Base-by-base conservation (phyloP, 1,140 invertebrate species). In the Drosophila simulans region DNA sequence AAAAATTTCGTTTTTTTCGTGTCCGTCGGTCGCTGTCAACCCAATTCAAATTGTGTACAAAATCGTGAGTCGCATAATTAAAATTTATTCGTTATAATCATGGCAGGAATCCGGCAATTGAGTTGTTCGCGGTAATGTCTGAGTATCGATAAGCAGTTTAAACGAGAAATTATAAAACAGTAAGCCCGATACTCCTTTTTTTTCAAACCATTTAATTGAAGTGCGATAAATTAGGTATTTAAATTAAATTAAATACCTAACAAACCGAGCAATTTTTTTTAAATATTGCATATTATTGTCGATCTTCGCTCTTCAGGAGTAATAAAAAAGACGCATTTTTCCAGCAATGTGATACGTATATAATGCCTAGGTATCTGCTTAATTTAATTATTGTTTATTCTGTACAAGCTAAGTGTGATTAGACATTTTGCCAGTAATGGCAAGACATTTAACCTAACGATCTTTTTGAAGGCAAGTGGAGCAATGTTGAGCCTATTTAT, bases 11-110 rank as follows among this genome's bases (percentile, higher is more conserved):
- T 73, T 74, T 55, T 74, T 55, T 74, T 65, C 55, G 72, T 65
- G 54, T 54, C 62, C 57, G 74, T 51, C 68, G 60, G 45, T 58
- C 49, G 70, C 83, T 89, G 83, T 88, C 83, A 88, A 88, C 83
- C 83, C 83, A 89, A 88, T 88, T 88, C 83, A 88, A 88, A 88
- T 88, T 88, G 83, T 88, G 84, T 88, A 89, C 63, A 88, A 80
- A 86, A 83, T 88, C 83, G 83, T 88, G 83, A 89, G 75, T 48
- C 58, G 83, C 84, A 88, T 88, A 88, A 88, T 88, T 88, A 88
- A 88, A 80, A 88, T 88, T 77, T 88, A 79, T 75, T 66, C 81
- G 62, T 80, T 69, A 77, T 71, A 76, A 79, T 80, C 80, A 84
- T 76, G 65, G 66, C 51, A 48, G 75, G 57, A 69, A 82, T 77